phyloP scores from a whole-genome alignment of 2,888 invertebrate species.

The Agriopis aurantiaria region DNA sequence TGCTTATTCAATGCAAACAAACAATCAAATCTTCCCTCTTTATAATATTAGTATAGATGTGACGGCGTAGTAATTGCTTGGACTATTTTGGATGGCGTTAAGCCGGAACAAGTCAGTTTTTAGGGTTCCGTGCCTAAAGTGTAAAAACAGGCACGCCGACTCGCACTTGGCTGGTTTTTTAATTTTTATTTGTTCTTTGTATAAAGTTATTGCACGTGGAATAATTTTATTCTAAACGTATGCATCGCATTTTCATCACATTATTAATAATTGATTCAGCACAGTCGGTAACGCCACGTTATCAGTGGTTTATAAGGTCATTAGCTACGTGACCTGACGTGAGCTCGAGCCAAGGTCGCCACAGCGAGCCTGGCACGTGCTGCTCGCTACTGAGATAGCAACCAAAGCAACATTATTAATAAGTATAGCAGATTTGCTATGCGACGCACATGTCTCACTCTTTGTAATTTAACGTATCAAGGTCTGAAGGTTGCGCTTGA shows the following conservation, averaged over 20 bases:
- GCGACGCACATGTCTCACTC: neutral
- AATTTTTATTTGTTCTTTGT: too few species aligned
- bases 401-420: neutral
- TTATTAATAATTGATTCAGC: conserved; percentile 3
- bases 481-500: too few species aligned
- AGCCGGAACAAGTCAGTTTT: too few species aligned
- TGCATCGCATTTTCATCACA: neutral
- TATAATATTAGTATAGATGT: too few species aligned
- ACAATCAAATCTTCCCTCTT: too few species aligned
- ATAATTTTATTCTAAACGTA: neutral
- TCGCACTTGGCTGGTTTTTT: too few species aligned
- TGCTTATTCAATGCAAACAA: too few species aligned
- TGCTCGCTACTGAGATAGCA: conserved; percentile 1
- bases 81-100: too few species aligned
- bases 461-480: too few species aligned
- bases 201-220: neutral
- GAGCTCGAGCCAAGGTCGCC: conserved; percentile 27
- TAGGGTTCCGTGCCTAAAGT: too few species aligned
- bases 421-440: neutral
- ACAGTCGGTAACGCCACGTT: neutral
- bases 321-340: conserved; percentile 39
- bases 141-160: too few species aligned
- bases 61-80: too few species aligned
- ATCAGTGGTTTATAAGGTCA: neutral
- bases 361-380: conserved; percentile 1